Evolutionary conservation across 2,888 invertebrate species (phyloP), one percentile per base, ranked within the genome.

Genomic region (Ariolimax columbianus): DNA sequence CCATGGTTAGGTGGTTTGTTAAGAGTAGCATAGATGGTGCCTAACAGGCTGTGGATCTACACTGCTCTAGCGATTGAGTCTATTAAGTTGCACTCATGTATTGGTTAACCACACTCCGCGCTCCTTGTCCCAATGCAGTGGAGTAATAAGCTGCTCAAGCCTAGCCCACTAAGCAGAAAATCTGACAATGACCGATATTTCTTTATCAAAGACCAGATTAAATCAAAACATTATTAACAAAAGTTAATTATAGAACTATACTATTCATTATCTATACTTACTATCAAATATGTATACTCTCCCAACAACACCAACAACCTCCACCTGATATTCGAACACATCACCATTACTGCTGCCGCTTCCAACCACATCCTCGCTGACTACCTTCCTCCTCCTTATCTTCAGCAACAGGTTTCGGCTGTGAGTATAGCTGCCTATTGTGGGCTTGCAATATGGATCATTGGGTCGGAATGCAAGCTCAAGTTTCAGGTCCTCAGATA

Each of bases 361-460:
- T 3, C 9, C 11, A 33, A 36, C 17, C 7, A 0, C 70, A 47
- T 47, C 33, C 14, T 33, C 73, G 6, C 23, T 47, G n/a, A 38
- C 7, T 86, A 95, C 92, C 87, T 93, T 94, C 93, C 94, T 95
- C 9, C 96, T 95, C 68, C 89, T 90, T 0, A 98, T 95, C 93
- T 96, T 96, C 19, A 98, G 92, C 77, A 98, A 93, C 33, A 98
- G 95, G 11, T 97, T 97, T 1, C 96, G 95, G 0, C 96, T 95
- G 82, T 95, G 95, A 87, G 95, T 95, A 86, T 95, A 95, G 89
- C 97, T 97, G 0, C 96, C 97, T 94, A 95, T 96, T 0, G 96
- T 95, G 73, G 97, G 96, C 93, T 97, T 98, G 87, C 96, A 96
- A 92, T 95, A 97, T 26, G 96, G 95, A 94, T 98, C 97, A 0